Conservation (phyloP, 2,888 invertebrate genomes). For the Geotrupes spiniger region DNA sequence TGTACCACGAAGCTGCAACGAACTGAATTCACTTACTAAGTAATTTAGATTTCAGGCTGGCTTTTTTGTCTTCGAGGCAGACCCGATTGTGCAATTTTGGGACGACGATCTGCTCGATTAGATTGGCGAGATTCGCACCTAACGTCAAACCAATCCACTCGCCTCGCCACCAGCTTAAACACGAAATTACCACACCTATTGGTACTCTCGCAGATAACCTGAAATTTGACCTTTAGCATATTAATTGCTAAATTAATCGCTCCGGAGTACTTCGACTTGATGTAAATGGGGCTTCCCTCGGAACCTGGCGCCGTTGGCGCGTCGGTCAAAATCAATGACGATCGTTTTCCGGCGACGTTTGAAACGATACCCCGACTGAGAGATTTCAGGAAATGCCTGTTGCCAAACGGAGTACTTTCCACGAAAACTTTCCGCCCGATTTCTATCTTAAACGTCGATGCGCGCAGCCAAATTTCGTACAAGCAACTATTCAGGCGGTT, state of each 20-base stretch:
- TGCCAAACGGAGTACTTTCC: constrained; percentile 48
- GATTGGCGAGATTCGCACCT: constrained; percentile 43
- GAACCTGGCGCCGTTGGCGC: constrained; percentile 59
- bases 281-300: constrained; percentile 60
- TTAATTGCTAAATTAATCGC: constrained; percentile 8
- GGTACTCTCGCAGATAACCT: constrained; percentile 25
- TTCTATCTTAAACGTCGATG: neutral
- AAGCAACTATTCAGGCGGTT: constrained; percentile 6
- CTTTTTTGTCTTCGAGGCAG: too few relatives aligned
- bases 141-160: constrained; percentile 64
- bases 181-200: constrained; percentile 57
- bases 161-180: constrained; percentile 60
- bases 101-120: neutral
- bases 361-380: constrained; percentile 58
- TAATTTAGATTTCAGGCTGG: too few relatives aligned
- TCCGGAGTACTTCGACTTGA: constrained; percentile 23
- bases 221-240: constrained; percentile 13
- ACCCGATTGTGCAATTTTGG: neutral
- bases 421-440: constrained; percentile 30
- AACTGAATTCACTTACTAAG: too few relatives aligned
- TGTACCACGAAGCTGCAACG: too few relatives aligned
- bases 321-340: constrained; percentile 58
- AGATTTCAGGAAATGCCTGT: constrained; percentile 57
- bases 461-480: neutral
- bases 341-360: constrained; percentile 54